Evolutionary conservation across 1,140 invertebrate genomes (phyloP), one percentile per base, ranked within the genome.

Genomic region (Gryllus bimaculatus): DNA sequence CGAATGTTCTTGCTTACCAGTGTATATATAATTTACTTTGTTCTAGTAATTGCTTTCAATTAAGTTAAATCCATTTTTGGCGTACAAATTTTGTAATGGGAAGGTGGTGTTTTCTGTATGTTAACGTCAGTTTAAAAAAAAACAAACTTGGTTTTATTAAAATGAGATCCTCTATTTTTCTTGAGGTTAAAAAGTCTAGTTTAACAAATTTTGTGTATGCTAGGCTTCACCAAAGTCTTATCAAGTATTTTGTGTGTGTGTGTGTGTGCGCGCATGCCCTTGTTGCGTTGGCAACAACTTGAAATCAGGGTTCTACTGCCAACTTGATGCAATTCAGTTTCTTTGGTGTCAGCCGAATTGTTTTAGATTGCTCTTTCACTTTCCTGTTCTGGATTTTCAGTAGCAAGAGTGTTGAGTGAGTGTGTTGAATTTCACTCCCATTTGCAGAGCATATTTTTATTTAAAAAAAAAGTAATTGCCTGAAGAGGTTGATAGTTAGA

Each of bases 371-470:
- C 47, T 73, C 15, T 66, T 21, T 26, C 66, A 79, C 10, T 75
- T 78, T 66, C 75, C 47, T 81, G 76, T 20, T 79, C 8, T 49
- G 79, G 66, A 48, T 77, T 78, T 73, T 79, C 74, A 73, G 73
- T 80, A 78, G n/a, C 49, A 10, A 66, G 54, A 18, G 66, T 54
- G 73, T 75, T 81, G 73, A 48, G 47, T 48, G 78, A 77, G 78
- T 75, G 79, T 66, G 78, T 73, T 79, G 80, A 75, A 73, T 78
- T 74, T 20, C 78, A 73, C 75, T 73, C 49, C 20, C 66, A 78
- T 80, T 74, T 80, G 74, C 76, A 81, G 76, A 79, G 79, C 73
- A 47, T 7, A 81, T 81, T 80, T 81, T 79, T 81, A 81, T 80
- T 79, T 80, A 77, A 81, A 66, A 66, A 48, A 48, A 47, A 48